phyloP scores from a whole-genome alignment of 2,888 invertebrate species.

The Magallana nippona region DNA sequence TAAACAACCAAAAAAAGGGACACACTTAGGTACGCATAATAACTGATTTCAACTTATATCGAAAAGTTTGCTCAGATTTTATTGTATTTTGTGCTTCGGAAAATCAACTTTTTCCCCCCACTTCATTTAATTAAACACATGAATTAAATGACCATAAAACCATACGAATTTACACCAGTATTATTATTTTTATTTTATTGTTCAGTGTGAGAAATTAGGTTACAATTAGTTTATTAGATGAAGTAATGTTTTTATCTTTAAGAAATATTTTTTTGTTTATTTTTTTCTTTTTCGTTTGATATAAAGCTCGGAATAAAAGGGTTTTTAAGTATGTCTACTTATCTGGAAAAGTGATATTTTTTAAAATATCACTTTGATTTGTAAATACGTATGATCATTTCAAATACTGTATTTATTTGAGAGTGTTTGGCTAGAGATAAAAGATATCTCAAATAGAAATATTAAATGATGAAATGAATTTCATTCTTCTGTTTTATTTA shows the following conservation, averaged over 20 bases:
- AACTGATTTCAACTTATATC: background rate
- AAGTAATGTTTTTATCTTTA: background rate
- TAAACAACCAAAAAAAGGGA: background rate
- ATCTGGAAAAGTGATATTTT: background rate
- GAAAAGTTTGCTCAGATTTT: slow-evolving; percentile 12
- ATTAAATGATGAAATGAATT: slow-evolving; percentile 20
- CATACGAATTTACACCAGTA: slow-evolving; percentile 25
- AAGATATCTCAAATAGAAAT: slow-evolving; percentile 27
- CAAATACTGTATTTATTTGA: slow-evolving; percentile 28
- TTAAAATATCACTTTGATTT: slow-evolving; percentile 1
- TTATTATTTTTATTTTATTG: slow-evolving; percentile 19
- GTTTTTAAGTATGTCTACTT: slow-evolving; percentile 12
- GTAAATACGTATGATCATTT: slow-evolving; percentile 24
- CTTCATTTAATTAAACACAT: background rate
- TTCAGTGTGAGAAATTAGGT: slow-evolving; percentile 14
- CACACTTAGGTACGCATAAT: slow-evolving; percentile 25
- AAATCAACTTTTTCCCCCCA: background rate
- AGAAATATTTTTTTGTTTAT: slow-evolving; percentile 9
- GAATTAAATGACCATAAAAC: slow-evolving; percentile 10
- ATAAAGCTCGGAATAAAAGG: slow-evolving; percentile 4
- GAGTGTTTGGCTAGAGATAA: slow-evolving; percentile 27
- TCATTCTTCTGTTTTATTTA: slow-evolving; percentile 1
- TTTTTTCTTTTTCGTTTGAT: background rate
- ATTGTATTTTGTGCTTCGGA: slow-evolving; percentile 7
- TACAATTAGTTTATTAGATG: slow-evolving; percentile 22